Base-by-base conservation (phyloP, 2,888 invertebrate genomes). In the Eulithis prunata region DNA sequence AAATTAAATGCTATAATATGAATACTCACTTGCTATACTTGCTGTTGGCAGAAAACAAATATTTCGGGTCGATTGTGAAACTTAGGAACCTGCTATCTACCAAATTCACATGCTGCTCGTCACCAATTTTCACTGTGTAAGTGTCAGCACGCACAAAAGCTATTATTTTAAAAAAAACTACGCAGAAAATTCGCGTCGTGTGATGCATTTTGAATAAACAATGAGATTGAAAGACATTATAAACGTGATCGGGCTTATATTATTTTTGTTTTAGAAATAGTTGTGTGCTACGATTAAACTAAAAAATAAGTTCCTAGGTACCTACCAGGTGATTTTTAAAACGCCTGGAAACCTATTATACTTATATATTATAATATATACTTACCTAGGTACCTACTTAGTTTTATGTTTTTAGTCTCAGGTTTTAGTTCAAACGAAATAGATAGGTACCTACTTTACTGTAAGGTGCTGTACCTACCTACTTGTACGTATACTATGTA, bases 11-110 rank as follows among this genome's bases (percentile, higher is more conserved):
- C n/a, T n/a, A n/a, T n/a, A n/a, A n/a, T n/a, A n/a, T n/a, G n/a
- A n/a, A n/a, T n/a, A 76, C 75, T 74, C 60, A 89, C 88, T 83
- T 83, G 6, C 75, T 84, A 72, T 85, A 85, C 59, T 85, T 86
- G 2, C 87, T 86, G 68, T 80, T 84, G 36, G 80, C 84, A 0
- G 86, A 80, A 78, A 92, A 93, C 65, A 96, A 81, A 78, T 95
- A 93, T 59, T 94, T 94, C 0, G 96, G 96, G 78, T 96, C 96
- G 6, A 97, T 88, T 0, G 96, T 95, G 71, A 97, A 94, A 84
- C 97, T 97, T 12, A 97, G 84, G 82, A 96, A 97, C 77, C 94
- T 94, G 58, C 94, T 95, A 76, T 95, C 95, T 2, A 96, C 95
- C 66, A 94, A 81, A 73, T 96, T 94, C 6, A 95, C 85, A 32